These are phyloP conservation scores for Phenacoccus solenopsis DNA, from an alignment of 1,140 invertebrate species.

Conservation along the genomic window DNA sequence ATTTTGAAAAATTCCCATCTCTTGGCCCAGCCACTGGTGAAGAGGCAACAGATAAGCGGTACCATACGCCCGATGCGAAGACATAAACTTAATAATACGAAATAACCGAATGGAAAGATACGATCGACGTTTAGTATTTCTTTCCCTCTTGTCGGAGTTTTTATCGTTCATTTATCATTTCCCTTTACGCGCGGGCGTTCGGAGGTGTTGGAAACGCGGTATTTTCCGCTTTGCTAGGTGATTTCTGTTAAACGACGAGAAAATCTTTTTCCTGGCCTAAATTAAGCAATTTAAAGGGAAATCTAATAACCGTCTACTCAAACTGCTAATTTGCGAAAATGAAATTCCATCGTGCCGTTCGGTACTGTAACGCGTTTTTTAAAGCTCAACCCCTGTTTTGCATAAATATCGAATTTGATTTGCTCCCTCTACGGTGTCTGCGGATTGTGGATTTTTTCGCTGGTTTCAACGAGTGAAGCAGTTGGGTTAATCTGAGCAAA, in stretches of 20 bases:
- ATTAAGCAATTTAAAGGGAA: constrained; percentile 14
- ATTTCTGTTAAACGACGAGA: constrained; percentile 11
- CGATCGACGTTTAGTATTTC: too few relatives aligned
- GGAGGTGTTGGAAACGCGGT: too few relatives aligned
- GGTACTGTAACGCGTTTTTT: neutral
- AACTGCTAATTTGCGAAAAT: constrained; percentile 15
- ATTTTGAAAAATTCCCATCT: too few relatives aligned
- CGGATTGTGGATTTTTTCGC: neutral
- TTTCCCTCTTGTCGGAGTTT: too few relatives aligned
- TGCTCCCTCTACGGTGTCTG: neutral
- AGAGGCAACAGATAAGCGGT: too few relatives aligned
- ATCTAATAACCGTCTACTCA: constrained; percentile 13
- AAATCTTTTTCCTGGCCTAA: constrained; percentile 12
- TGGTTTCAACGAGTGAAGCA: neutral
- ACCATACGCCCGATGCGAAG: neutral
- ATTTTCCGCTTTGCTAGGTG: constrained; percentile 14
- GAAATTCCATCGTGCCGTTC: constrained; percentile 1
- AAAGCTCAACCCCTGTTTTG: neutral
- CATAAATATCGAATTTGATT: constrained; percentile 1
- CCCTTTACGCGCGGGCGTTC: too few relatives aligned
- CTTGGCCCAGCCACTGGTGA: too few relatives aligned
- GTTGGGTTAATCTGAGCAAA: neutral
- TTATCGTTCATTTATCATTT: neutral
- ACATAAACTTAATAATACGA: neutral
- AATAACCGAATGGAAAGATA: neutral